Evolutionary conservation across 2,888 invertebrate species (phyloP).

Genomic region (Saturnia japonica): DNA sequence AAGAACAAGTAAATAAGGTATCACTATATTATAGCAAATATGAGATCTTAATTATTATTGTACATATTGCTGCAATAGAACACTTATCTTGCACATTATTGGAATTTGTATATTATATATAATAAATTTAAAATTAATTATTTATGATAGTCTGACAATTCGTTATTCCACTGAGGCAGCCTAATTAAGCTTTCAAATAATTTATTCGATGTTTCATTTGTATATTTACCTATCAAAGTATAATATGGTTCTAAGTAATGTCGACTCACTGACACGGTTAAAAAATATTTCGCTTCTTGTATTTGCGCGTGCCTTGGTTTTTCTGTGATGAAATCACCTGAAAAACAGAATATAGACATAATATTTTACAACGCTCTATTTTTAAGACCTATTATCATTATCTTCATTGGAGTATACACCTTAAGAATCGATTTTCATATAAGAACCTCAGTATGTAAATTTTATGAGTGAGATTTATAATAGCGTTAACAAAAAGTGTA

Average conservation of each 20-base stretch:
- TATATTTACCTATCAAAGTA: conserved; percentile 43
- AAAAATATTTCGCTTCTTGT: conserved; percentile 45
- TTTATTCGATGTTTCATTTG: conserved; percentile 37
- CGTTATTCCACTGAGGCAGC: conserved; percentile 44
- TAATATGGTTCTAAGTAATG: conserved; percentile 43
- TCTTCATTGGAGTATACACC: too few relatives aligned
- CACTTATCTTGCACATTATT: neutral
- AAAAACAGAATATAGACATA: conserved; percentile 25
- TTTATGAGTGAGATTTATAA: too few relatives aligned
- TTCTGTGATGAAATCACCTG: conserved; percentile 54
- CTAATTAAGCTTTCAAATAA: conserved; percentile 38
- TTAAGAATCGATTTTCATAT: too few relatives aligned
- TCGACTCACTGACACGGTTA: conserved; percentile 50
- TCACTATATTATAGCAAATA: neutral
- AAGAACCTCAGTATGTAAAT: too few relatives aligned
- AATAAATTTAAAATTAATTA: neutral
- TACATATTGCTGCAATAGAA: neutral
- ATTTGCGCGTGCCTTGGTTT: conserved; percentile 46
- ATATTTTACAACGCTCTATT: neutral
- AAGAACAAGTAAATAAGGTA: neutral
- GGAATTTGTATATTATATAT: neutral
- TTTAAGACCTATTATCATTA: too few relatives aligned
- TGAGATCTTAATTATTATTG: neutral
- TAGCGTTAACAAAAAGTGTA: too few relatives aligned
- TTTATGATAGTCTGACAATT: conserved; percentile 30